Percentiles rank a stretch among this genome's conserved stretches.
phyloP scores from a whole-genome alignment of 2,113 vertebrate species.

The Anolis carolinensis region DNA sequence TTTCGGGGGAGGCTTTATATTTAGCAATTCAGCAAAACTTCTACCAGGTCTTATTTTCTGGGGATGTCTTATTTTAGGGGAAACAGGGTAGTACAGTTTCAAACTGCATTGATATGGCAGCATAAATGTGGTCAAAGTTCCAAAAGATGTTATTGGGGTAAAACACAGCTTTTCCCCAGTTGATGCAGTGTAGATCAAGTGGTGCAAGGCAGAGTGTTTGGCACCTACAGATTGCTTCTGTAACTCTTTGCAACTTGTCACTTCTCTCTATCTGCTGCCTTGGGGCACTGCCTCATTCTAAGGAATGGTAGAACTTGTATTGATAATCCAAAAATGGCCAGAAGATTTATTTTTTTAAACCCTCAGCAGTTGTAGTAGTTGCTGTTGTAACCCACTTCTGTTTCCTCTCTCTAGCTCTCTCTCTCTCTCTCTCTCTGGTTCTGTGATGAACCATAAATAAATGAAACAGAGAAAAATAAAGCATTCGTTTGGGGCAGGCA shows the following conservation, averaged over 20 bases:
- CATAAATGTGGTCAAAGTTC: too few species aligned
- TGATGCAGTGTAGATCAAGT: not conserved
- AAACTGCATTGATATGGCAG: too few species aligned
- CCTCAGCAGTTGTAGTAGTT: too few species aligned
- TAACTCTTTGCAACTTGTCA: not conserved
- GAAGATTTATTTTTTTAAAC: not conserved
- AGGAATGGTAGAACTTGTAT: not conserved
- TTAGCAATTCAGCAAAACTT: too few species aligned
- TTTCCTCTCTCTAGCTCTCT: not conserved
- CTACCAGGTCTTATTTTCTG: too few species aligned
- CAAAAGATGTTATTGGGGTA: too few species aligned
- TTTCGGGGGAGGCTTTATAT: too few species aligned
- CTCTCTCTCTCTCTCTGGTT: not conserved
- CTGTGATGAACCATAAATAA: constrained; percentile 19
- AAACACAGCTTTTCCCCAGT: too few species aligned
- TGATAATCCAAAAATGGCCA: not conserved
- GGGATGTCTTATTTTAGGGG: too few species aligned
- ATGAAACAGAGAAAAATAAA: not conserved
- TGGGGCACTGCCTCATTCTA: not conserved
- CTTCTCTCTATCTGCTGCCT: not conserved
- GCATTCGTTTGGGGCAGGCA: not conserved
- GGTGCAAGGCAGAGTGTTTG: not conserved
- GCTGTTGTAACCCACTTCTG: not conserved
- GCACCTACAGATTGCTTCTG: not conserved
- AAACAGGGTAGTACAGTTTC: too few species aligned